Evolutionary conservation across 1,140 invertebrate genomes (phyloP), one percentile per base, ranked within the genome.

Genomic region (Lerema accius): DNA sequence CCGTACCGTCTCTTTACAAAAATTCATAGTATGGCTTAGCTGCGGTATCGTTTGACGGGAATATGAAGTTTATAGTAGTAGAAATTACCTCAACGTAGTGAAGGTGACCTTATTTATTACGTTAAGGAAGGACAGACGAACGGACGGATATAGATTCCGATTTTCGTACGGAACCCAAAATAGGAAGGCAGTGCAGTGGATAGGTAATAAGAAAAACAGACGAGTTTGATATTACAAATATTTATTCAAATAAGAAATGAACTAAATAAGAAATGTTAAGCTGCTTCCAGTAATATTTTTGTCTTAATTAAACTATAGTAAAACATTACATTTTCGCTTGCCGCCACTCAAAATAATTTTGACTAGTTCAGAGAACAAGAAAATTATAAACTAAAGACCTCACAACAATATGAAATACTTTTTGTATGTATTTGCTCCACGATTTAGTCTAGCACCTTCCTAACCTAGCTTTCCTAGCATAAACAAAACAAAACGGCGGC

Each of bases 241-340:
- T 90, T 90, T 87, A 87, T 83, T 88, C 71, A 87, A 86, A 87
- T 86, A 83, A 86, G 76, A 85, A 81, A 75, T 75, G 67, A 87
- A 84, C 73, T 84, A 88, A 85, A 85, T 81, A 86, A 84, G 67
- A 73, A 81, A 77, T 75, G 76, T 83, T 84, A 89, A 85, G 84
- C 83, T 79, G 84, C 59, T 63, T 72, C 65, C 74, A 73, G 65
- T 83, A 77, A 82, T 73, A 83, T 76, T 77, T n/a, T 63, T 67
- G 58, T 50, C 65, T 39, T 68, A 69, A 76, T 70, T 70, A 80
- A 78, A 60, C 28, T 67, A 78, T 63, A 75, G 60, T 65, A 62
- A 67, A 64, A 53, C 65, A 75, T 74, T 71, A 72, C 65, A 71
- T 65, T 67, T 69, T 59, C 55, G 65, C 62, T 72, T 66, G 82